Conservation (phyloP, 2,797 vertebrate species). For the Siniperca obscura region DNA sequence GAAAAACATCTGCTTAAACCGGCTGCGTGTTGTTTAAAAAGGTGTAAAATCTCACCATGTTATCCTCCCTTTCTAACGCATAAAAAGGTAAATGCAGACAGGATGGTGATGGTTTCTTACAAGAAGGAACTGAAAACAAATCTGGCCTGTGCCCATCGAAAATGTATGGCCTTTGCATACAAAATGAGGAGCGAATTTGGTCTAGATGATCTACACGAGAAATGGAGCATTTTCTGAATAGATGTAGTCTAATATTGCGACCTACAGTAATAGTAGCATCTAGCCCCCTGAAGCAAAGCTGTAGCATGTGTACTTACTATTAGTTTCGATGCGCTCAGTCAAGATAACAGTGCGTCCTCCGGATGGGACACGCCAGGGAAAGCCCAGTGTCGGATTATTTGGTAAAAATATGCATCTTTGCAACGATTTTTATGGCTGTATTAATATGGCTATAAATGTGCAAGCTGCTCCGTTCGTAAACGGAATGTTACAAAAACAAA, state of each 20-base stretch:
- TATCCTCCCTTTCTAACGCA: background rate
- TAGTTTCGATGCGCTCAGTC: constrained; percentile 71
- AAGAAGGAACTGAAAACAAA: constrained; percentile 49
- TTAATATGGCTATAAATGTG: constrained; percentile 72
- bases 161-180: constrained; percentile 47
- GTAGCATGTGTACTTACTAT: constrained; percentile 79
- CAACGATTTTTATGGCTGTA: constrained; percentile 65
- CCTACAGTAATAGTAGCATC: constrained; percentile 51
- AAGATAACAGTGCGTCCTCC: constrained; percentile 73
- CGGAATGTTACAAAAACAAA: constrained; percentile 45
- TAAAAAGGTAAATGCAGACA: constrained; percentile 6
- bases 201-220: background rate
- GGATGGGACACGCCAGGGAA: constrained; percentile 65
- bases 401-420: constrained; percentile 73
- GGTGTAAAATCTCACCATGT: background rate
- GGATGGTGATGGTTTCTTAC: constrained; percentile 24
- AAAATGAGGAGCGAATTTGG: constrained; percentile 6
- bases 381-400: constrained; percentile 70
- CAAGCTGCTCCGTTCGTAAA: constrained; percentile 64
- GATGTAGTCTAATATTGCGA: constrained; percentile 15
- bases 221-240: constrained; percentile 11
- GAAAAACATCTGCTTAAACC: constrained; percentile 6
- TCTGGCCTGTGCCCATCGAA: constrained; percentile 45
- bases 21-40: background rate
- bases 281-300: constrained; percentile 56